Evolutionary conservation across 1,140 invertebrate species (phyloP), one percentile per base, ranked within the genome.

Genomic region (Drosophila parvula): DNA sequence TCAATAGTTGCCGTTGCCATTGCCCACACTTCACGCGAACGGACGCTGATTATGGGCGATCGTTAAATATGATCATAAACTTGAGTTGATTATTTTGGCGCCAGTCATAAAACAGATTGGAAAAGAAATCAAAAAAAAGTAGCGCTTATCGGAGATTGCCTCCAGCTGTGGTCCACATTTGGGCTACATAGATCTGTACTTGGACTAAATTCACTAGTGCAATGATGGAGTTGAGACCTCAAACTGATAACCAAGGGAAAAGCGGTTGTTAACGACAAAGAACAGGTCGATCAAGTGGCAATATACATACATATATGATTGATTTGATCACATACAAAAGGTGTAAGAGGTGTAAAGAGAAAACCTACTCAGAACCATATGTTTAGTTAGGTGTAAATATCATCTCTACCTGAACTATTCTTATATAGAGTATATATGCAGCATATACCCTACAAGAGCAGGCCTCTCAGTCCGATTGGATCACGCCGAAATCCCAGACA

Each of bases 81-180:
- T 67, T 32, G 59, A 55, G 47, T 71, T 83, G 74, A 77, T 79
- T 58, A 68, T 62, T 71, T 82, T 90, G 86, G 86, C 86, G 88
- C 86, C 86, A 90, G 67, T 71, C 76, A 77, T 90, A 86, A 89
- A 77, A 81, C 44, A 74, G 50, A 75, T 75, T 75, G 18, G 32
- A 48, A 75, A 74, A 44, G 27, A 64, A 67, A 53, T 76, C 64
- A 48, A 81, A 68, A 69, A 80, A 64, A 61, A 64, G 36, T 61
- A 47, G 65, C 77, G 50, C 67, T 82, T 83, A 78, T 75, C 74
- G 75, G 18, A 51, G 27, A 62, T 32, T 22, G 43, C 43, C 41
- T 40, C 53, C 47, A 63, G 32, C 61, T 57, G 58, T 63, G 69
- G 36, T 70, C 64, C 34, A 70, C 22, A 70, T 56, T 57, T 56